Evolutionary conservation across 2,113 vertebrate species (phyloP), one percentile per base, ranked within the genome.

Genomic region (Climacteris rufus): DNA sequence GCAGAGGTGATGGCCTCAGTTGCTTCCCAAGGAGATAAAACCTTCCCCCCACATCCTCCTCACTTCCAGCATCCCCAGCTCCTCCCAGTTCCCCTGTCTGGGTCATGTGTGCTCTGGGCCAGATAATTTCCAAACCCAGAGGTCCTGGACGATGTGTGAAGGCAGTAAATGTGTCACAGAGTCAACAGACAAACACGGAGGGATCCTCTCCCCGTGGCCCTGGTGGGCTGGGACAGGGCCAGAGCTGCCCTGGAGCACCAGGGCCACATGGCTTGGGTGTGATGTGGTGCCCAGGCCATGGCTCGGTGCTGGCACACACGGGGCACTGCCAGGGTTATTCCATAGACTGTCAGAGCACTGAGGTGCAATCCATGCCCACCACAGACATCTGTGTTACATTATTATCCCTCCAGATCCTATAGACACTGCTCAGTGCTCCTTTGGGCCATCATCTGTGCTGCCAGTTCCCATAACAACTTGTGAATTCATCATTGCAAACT

Each of bases 401-500:
- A 83, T 91, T 42, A 69, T 83, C 93, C 91, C 83, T 82, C 53
- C 85, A 56, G 69, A 63, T 82, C 90, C 93, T 52, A 39, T 65
- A 94, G 87, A 47, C 69, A 10, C 74, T 8, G 49, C 90, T 89
- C 45, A 13, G 70, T 13, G 84, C 70, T 97, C 78, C 93, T 96
- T 9, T 83, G 93, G 89, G 93, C 87, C 94, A 93, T 95, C 94
- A 77, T 57, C 94, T 95, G 94, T 72, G 91, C 95, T 85, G 94
- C 90, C 72, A 74, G 95, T 96, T 96, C 96, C 94, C 95, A 96
- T 94, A 97, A 96, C 93, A 96, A 96, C 96, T 96, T 42, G 91
- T 88, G 78, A 96, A 95, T 96, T 96, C 91, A 47, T 81, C 89
- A 23, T 23, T 39, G 65, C 63, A 85, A 95, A 87, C 94, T 88